These are phyloP conservation scores for Hydraecia micacea DNA, from an alignment of 2,888 invertebrate genomes.

Conservation along the genomic window DNA sequence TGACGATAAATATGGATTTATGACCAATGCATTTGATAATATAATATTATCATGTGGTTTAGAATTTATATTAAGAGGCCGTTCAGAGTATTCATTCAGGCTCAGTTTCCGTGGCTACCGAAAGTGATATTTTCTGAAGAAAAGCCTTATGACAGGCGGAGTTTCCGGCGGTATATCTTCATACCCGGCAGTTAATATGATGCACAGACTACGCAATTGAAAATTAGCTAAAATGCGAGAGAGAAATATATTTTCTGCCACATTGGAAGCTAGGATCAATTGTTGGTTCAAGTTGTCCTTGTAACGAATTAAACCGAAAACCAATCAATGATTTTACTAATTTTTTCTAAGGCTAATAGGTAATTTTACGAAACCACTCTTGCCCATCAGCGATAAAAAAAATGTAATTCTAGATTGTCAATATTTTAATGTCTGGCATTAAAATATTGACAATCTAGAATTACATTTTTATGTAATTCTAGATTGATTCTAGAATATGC, in stretches of 20 bases:
- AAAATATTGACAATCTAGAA: too few relatives aligned
- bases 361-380: not conserved
- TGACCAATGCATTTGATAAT: conserved; percentile 23
- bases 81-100: not conserved
- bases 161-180: not conserved
- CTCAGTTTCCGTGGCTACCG: not conserved
- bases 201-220: not conserved
- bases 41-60: conserved; percentile 17
- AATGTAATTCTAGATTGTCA: not conserved
- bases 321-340: not conserved
- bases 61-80: not conserved
- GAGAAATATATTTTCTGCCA: not conserved
- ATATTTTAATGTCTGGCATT: not conserved
- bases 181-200: not conserved
- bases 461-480: too few relatives aligned
- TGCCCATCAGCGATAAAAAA: not conserved
- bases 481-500: not conserved
- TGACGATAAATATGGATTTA: conserved; percentile 19
- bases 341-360: not conserved
- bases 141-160: not conserved
- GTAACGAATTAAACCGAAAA: not conserved
- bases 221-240: conserved; percentile 1
- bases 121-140: conserved; percentile 6
- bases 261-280: not conserved
- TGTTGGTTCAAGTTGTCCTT: not conserved